A percentile compares a stretch with the other conserved stretches of the same genome.
Evolutionary conservation across 2,113 vertebrate species (phyloP).

Genomic region (Tangachromis dhanisi): DNA sequence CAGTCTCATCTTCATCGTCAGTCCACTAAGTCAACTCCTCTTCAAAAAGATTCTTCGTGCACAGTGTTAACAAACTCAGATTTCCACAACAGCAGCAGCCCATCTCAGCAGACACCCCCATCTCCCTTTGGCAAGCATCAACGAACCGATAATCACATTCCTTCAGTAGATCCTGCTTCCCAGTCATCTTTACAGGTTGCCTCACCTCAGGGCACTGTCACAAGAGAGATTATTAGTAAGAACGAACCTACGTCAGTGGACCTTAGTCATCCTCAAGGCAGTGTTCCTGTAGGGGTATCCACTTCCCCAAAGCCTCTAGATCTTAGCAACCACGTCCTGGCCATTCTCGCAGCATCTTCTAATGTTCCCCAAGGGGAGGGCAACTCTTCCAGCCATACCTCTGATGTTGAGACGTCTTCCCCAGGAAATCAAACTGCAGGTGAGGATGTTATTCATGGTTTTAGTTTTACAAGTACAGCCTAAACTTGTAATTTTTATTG

Average conservation of each 20-base stretch:
- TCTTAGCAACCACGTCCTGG: constrained; percentile 65
- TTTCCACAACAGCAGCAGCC: constrained; percentile 25
- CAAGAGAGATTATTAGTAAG: background rate
- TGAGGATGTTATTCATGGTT: background rate
- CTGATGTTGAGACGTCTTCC: constrained; percentile 30
- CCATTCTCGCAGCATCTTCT: constrained; percentile 54
- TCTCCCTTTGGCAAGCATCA: constrained; percentile 1
- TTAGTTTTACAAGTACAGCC: background rate
- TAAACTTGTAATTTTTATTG: background rate
- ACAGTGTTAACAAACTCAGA: background rate
- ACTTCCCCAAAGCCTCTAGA: constrained; percentile 66
- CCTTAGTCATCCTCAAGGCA: constrained; percentile 32
- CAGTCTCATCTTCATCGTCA: constrained; percentile 25
- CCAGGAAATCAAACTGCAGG: constrained; percentile 41
- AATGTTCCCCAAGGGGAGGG: constrained; percentile 35
- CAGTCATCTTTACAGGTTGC: constrained; percentile 7
- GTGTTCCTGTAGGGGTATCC: constrained; percentile 17
- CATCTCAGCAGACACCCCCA: background rate
- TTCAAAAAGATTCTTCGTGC: constrained; percentile 26
- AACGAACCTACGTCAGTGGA: constrained; percentile 11
- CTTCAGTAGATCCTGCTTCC: constrained; percentile 11
- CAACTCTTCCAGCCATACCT: background rate
- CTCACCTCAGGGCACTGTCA: background rate
- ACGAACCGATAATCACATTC: constrained; percentile 10
- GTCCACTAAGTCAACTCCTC: constrained; percentile 19